Evolutionary conservation across 2,797 vertebrate species (phyloP), one percentile per base, ranked within the genome.

Genomic region (Chiloscyllium punctatum): DNA sequence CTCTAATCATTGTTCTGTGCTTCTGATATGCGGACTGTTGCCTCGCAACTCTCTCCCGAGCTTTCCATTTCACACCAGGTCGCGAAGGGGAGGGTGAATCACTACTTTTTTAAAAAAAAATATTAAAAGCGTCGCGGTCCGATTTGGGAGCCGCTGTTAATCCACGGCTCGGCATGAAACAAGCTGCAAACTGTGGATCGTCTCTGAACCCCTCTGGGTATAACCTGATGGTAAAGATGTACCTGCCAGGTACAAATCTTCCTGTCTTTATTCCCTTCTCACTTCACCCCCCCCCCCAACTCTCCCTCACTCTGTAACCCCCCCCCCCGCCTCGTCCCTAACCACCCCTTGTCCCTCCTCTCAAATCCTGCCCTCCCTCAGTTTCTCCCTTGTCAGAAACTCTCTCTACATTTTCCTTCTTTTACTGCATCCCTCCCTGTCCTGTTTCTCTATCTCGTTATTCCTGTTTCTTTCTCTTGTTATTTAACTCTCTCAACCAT

Each of bases 201-300:
- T 13, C 30, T 30, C 94, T 94, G 37, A 94, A 71, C 27, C 68
- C 69, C 4, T 27, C 94, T 42, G 68, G 94, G 48, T 94, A 94
- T 51, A 98, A 98, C 97, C 98, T 99, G 97, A 98, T 99, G 98
- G 98, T 99, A 98, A 99, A 99, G 98, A 99, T 99, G 99, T 99
- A 99, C 98, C 99, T 99, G 98, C 98, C 99, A 99, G 99, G 99
- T 99, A 98, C 96, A 97, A 97, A 15, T 30, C 51, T 2, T 2
- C 15, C n/a, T 30, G 48, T 74, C 96, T 4, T n/a, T 13, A 66
- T 27, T 66, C 88, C 51, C 51, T 51, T 7, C 9, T 11, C 37
- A 42, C 11, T 53, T n/a, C n/a, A n/a, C n/a, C 51, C 62, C 57
- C 6, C 53, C 4, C 69, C 69, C 6, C 69, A 1, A 9, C 3